Evolutionary conservation across 2,888 invertebrate species (phyloP), one percentile per base, ranked within the genome.

Genomic region (Oscheius sp.): DNA sequence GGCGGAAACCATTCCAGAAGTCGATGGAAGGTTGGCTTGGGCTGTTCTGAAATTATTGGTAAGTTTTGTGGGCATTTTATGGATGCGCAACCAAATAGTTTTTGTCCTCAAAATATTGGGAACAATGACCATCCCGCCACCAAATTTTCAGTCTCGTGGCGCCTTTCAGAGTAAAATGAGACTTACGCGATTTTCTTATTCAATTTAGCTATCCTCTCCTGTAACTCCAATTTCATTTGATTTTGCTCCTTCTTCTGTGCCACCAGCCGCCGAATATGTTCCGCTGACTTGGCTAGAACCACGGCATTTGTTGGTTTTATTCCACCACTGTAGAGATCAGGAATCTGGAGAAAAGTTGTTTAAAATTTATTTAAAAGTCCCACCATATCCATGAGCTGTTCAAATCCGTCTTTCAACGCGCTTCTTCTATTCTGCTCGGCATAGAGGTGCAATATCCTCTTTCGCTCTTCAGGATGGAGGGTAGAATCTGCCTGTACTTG

Each of bases 401-500:
- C 88, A 73, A 88, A 88, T 21, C 88, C 88, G 68, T 88, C 88
- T 71, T 88, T 88, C 66, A 88, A 71, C 0, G 88, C 88, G 55
- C 76, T 81, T 58, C 88, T 64, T 21, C 88, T 69, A 73, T 84
- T 87, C 72, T 88, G 88, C 72, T 88, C 88, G 6, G 88, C 88
- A 74, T 87, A 80, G 69, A 88, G 76, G 76, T 88, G 88, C n/a
- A 86, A 74, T 9, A 88, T 83, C 41, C 88, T 71, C 69, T 88
- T 88, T 5, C 88, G 56, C 59, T 88, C 88, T 46, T 83, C 84
- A 45, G 87, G 86, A 73, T 86, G 83, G 16, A 85, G 66, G 0
- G 87, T 87, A 63, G 86, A 86, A 66, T 88, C 87, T 16, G 87
- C 87, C 16, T 78, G 82, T 5, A 79, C 81, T 72, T 78, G 69